Evolutionary conservation across 2,113 vertebrate species (phyloP), one percentile per base, ranked within the genome.

Genomic region (Sylvilagus bachmani): DNA sequence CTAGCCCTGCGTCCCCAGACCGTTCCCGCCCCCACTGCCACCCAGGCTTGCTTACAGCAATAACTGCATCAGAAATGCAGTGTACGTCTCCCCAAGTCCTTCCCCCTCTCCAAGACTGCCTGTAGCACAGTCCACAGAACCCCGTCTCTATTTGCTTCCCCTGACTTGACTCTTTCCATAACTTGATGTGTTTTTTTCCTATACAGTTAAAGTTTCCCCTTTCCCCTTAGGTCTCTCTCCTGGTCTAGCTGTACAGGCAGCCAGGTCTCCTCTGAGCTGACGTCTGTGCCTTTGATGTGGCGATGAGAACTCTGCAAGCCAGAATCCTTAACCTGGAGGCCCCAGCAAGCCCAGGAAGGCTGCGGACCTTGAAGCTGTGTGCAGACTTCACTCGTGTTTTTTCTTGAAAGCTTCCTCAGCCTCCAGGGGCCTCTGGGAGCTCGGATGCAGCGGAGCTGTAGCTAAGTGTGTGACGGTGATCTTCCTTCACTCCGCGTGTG

Each of bases 1-100:
- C 21, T 49, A 25, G 0, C n/a, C 5, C 36, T 10, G 10, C n/a
- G 19, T 9, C 8, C 25, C 25, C 0, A 38, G 53, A 12, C 8
- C 10, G 12, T 5, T 25, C 11, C 11, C 1, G 3, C 10, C 2
- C 61, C 19, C 25, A 4, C 0, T 6, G 16, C 7, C 14, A 0
- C 1, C 4, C 3, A 44, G 44, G 44, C 10, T n/a, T 25, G 27
- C n/a, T 85, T 1, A 17, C 0, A 0, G 31, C 21, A 27, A 25
- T 84, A 1, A 6, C 27, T 9, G 9, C n/a, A 16, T 10, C 9
- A 1, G 53, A 27, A 70, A 38, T 2, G 10, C 38, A 3, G 36
- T 31, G n/a, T 10, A 24, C 33, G 14, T 16, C 71, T 62, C 64
- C 33, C 22, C 17, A 24, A 44, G 27, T 31, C 36, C 67, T 27